Base-by-base conservation (phyloP, 2,888 invertebrate genomes). In the Thereva unica region DNA sequence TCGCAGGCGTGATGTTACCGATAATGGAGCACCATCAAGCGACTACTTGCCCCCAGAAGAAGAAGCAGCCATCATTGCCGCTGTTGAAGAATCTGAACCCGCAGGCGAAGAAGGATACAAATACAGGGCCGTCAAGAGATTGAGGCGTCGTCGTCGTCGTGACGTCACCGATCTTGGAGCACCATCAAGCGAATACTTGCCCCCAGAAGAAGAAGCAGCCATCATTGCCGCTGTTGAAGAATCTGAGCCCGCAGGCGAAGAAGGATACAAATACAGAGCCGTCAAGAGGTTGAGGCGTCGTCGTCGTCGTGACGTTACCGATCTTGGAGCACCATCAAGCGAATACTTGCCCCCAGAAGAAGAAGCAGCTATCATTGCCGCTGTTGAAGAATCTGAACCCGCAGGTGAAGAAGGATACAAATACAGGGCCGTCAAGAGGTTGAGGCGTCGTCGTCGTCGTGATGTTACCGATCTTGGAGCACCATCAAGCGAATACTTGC, bases 31-130 rank as follows among this genome's bases (percentile, higher is more conserved):
- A 34, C 52, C 63, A 52, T 53, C 63, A 34, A 38, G 53, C 23
- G 63, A 64, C 42, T 64, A 64, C 34, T 49, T 64, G 8, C 63
- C 63, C n/a, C 63, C 63, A 12, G 52, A 35, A 9, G 35, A 35
- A 7, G 9, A 8, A 7, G n/a, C 52, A 35, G 12, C 41, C 23
- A 23, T 23, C 23, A 23, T 23, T 23, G 23, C 23, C 23, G 23
- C 23, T 23, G 23, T 23, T 23, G 23, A 23, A 23, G 23, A 23
- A 23, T 23, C 23, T 23, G 23, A 23, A 23, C 23, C 23, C 23
- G 23, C 23, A 23, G 23, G 23, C 23, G 23, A 23, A 23, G 23
- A 23, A 23, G 23, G 23, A 2, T 23, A 23, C 23, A 23, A 23
- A 23, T 23, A 23, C 23, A 23, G 23, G 23, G 23, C 23, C 23